Base-by-base conservation (phyloP, 2,797 vertebrate genomes). In the Periparus ater region DNA sequence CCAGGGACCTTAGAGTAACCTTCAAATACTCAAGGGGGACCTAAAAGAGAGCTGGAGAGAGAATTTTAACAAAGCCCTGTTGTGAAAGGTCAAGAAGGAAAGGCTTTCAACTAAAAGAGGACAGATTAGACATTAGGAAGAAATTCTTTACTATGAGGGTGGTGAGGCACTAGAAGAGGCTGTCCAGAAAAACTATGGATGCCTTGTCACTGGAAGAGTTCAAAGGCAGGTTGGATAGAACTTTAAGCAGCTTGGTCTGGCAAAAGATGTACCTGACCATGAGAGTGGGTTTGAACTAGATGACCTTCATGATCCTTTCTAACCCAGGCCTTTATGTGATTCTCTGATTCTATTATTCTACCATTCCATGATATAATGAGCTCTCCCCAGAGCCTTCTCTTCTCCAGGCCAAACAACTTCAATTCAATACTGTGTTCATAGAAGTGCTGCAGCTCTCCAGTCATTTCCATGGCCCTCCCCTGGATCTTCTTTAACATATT, bases 201-300 rank as follows among this genome's bases (percentile, higher is more conserved):
- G 13, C 11, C 23, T 44, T 44, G 18, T 44, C 13, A 19, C 22
- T 42, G 20, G 11, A 48, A 44, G 27, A 44, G 12, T 42, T 78
- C 27, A 50, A 55, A 61, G 14, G 6, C 17, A 55, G 6, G 5
- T 3, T 40, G 25, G 17, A 55, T 42, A 8, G 25, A 14, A 55
- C 8, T 55, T 70, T 0, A 2, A 63, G 50, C 3, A 32, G 42
- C 7, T 22, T 20, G 50, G 4, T 63, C 21, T 32, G 14, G 21
- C 2, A 2, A 36, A 44, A 42, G 15, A 6, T 51, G 6, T 6
- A 36, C 58, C 19, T 51, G 51, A 38, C 3, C 23, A 51, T 15
- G 23, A 23, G 3, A 44, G 8, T 0, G 0, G 19, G 44, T 57
- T 67, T 44, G 36, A 48, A 42, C 21, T 54, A 54, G 48, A 45